These are phyloP conservation scores for Plagodis pulveraria DNA, from an alignment of 2,888 invertebrate species.

Conservation along the genomic window DNA sequence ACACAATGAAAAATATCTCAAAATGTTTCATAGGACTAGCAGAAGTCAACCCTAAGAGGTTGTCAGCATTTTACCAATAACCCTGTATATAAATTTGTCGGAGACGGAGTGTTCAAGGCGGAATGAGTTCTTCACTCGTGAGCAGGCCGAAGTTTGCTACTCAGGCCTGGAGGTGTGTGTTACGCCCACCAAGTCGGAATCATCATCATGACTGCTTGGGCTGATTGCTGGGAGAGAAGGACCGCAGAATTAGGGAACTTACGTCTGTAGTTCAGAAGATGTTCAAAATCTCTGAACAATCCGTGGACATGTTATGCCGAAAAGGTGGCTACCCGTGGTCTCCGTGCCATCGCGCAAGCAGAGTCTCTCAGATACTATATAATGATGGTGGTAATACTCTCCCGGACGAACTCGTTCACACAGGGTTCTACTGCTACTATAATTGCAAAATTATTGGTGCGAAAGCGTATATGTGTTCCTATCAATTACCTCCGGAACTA, in stretches of 20 bases:
- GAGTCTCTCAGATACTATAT: conserved; percentile 99
- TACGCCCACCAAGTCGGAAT: conserved; percentile 98
- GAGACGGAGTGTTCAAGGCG: conserved; percentile 99
- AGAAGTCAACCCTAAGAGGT: too few relatives aligned
- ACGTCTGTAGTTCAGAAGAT: conserved; percentile 99
- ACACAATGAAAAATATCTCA: too few relatives aligned
- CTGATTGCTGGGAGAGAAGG: conserved; percentile 99
- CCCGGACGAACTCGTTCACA: too few relatives aligned
- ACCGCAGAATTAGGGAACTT: conserved; percentile 97
- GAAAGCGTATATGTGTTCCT: too few relatives aligned
- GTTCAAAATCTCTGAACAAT: conserved; percentile 97
- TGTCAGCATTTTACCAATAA: too few relatives aligned
- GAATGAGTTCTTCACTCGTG: conserved; percentile 99
- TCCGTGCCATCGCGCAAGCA: conserved; percentile 99
- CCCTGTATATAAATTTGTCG: too few relatives aligned
- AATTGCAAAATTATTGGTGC: too few relatives aligned
- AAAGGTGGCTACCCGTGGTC: conserved; percentile 98
- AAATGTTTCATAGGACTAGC: too few relatives aligned
- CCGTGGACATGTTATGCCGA: conserved; percentile 99
- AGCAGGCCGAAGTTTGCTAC: conserved; percentile 99
- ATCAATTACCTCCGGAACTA: too few relatives aligned
- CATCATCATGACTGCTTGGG: conserved; percentile 99
- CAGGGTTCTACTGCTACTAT: too few relatives aligned
- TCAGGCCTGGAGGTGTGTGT: conserved; percentile 99
- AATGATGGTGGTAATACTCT: too few relatives aligned